Percentiles rank a stretch among this genome's conserved stretches.
These are phyloP conservation scores for Melanotaenia boesemani DNA, from an alignment of 2,797 vertebrate species.

Conservation along the genomic window DNA sequence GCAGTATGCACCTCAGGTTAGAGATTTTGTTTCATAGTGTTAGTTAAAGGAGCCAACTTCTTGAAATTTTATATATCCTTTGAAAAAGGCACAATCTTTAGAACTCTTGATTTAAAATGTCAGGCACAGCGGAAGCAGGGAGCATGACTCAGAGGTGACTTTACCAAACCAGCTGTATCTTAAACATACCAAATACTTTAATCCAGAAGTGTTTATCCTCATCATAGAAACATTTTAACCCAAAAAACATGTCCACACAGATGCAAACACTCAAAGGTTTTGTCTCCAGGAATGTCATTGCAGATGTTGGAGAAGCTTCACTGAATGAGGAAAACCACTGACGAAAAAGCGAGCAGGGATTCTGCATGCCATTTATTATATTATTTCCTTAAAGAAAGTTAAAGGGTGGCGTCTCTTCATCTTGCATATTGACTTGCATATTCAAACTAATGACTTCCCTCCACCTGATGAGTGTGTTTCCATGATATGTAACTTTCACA, in stretches of 20 bases:
- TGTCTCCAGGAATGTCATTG: background rate
- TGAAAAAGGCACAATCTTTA: slow-evolving; percentile 7
- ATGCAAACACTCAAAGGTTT: background rate
- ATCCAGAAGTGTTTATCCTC: slow-evolving; percentile 33
- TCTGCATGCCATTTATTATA: slow-evolving; percentile 66
- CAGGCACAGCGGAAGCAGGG: slow-evolving; percentile 22
- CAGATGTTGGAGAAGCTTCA: background rate
- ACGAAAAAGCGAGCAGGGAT: slow-evolving; percentile 32
- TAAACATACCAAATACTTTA: slow-evolving; percentile 14
- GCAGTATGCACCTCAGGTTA: background rate
- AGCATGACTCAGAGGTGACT: background rate
- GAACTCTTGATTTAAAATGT: slow-evolving; percentile 20
- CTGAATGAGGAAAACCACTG: slow-evolving; percentile 29
- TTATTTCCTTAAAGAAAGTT: slow-evolving; percentile 50
- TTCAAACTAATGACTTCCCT: slow-evolving; percentile 16
- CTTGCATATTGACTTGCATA: slow-evolving; percentile 52
- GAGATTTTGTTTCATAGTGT: background rate
- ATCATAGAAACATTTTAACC: slow-evolving; percentile 17
- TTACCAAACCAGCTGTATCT: slow-evolving; percentile 4
- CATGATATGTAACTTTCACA: background rate
- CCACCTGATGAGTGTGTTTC: slow-evolving; percentile 30
- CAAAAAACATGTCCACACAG: slow-evolving; percentile 1
- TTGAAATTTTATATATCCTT: background rate
- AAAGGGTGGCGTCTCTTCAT: slow-evolving; percentile 27
- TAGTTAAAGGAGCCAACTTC: background rate